phyloP scores from a whole-genome alignment of 2,888 invertebrate species.

The Diarsia rubi region DNA sequence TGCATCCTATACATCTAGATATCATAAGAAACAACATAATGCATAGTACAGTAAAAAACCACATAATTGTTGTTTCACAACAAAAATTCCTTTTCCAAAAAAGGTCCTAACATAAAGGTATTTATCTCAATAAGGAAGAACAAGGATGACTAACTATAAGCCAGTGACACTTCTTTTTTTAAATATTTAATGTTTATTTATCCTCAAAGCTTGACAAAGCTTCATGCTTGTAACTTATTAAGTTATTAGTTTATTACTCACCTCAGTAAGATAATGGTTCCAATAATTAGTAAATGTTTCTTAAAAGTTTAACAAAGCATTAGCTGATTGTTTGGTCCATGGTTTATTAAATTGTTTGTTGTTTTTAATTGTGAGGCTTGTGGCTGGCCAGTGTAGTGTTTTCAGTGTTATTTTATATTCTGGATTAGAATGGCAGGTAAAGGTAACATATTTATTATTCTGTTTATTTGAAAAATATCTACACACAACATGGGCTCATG shows the following conservation, averaged over 20 bases:
- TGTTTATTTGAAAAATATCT: not conserved
- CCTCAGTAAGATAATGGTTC: slow-evolving; percentile 66
- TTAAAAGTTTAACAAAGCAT: slow-evolving; percentile 57
- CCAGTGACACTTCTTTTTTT: slow-evolving; percentile 52
- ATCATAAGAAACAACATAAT: not conserved
- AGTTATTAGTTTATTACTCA: slow-evolving; percentile 73
- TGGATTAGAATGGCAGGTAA: slow-evolving; percentile 25
- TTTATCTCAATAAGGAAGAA: slow-evolving; percentile 54
- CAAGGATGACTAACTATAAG: slow-evolving; percentile 51
- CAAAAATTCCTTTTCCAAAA: slow-evolving; percentile 30
- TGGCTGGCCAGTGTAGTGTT: slow-evolving; percentile 25
- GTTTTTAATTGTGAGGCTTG: slow-evolving; percentile 19
- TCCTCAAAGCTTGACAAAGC: slow-evolving; percentile 57
- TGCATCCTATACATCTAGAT: not conserved
- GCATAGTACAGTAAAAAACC: slow-evolving; percentile 13
- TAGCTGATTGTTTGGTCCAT: slow-evolving; percentile 35
- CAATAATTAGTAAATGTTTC: slow-evolving; percentile 68
- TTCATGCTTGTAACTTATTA: slow-evolving; percentile 70
- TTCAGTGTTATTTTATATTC: not conserved
- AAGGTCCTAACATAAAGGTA: slow-evolving; percentile 43
- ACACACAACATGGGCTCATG: accelerated
- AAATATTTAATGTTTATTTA: slow-evolving; percentile 44
- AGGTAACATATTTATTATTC: not conserved
- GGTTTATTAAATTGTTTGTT: slow-evolving; percentile 23
- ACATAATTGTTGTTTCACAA: not conserved